Percentiles rank a stretch among this genome's conserved stretches.
Evolutionary conservation across 2,797 vertebrate genomes (phyloP).

Genomic region (Hydrophis major): DNA sequence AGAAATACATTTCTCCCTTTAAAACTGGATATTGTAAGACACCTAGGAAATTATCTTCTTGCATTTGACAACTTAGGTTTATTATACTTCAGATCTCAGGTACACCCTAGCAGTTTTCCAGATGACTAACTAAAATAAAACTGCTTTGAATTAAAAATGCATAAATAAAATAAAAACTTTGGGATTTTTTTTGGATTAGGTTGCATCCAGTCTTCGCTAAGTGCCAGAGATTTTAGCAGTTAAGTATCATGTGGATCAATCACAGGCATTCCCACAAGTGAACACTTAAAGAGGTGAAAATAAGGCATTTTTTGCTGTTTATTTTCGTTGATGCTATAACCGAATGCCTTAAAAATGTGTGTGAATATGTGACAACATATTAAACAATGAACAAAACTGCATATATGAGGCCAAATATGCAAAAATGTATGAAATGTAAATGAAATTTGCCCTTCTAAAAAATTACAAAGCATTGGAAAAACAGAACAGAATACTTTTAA

Average conservation of each 20-base stretch:
- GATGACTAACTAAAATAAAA: background rate
- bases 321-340: background rate
- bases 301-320: background rate
- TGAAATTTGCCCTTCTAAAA: background rate
- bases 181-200: background rate
- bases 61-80: background rate
- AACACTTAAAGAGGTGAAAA: background rate
- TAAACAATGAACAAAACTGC: background rate
- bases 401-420: background rate
- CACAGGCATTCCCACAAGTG: background rate
- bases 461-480: background rate
- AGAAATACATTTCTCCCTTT: background rate
- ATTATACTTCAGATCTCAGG: background rate
- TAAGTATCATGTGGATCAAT: background rate
- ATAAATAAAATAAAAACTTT: background rate
- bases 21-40: background rate
- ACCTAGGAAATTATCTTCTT: background rate
- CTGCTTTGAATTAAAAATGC: background rate
- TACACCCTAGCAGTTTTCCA: background rate
- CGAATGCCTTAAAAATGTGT: background rate
- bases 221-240: background rate
- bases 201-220: background rate
- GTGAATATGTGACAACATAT: background rate
- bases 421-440: background rate
- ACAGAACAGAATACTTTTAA: background rate